These are phyloP conservation scores for Lypha dubia DNA, from an alignment of 2,888 invertebrate genomes.

Conservation along the genomic window DNA sequence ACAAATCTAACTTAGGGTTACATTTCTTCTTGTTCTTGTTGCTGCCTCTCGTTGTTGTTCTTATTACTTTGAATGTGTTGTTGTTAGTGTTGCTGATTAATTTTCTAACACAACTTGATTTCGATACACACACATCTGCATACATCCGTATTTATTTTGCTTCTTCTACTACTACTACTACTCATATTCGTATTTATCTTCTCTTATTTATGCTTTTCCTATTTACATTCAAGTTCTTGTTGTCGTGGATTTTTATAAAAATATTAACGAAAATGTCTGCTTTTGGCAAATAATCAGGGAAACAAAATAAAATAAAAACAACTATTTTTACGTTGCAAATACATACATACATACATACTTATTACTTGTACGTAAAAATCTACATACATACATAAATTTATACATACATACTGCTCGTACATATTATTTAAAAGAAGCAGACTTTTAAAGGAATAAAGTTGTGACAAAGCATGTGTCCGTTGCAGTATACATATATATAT, in stretches of 20 bases:
- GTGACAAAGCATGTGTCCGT: no score
- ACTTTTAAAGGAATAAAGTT: constrained; percentile 26
- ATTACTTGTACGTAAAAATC: neutral
- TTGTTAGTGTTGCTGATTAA: constrained; percentile 74
- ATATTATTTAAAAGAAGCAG: constrained; percentile 17
- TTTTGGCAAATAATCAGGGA: constrained; percentile 75
- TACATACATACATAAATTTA: no score
- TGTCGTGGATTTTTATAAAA: constrained; percentile 35
- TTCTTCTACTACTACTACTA: constrained; percentile 23
- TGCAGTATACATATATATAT: no score
- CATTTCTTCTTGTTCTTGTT: constrained; percentile 18
- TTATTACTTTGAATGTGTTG: constrained; percentile 58
- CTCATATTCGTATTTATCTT: constrained; percentile 54
- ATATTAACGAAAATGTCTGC: constrained; percentile 69
- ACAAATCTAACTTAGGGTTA: constrained; percentile 60
- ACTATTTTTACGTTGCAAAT: constrained; percentile 54
- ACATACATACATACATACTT: constrained; percentile 5
- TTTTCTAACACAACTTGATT: constrained; percentile 73
- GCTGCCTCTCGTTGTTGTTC: constrained; percentile 18
- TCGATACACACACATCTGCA: constrained; percentile 22
- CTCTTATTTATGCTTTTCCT: constrained; percentile 53
- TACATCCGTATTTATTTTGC: neutral
- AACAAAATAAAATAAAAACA: constrained; percentile 44
- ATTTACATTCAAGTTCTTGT: constrained; percentile 54
- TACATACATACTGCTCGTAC: constrained; percentile 15